phyloP scores from a whole-genome alignment of 2,797 vertebrate species.

The Alcedo quadribrachys region DNA sequence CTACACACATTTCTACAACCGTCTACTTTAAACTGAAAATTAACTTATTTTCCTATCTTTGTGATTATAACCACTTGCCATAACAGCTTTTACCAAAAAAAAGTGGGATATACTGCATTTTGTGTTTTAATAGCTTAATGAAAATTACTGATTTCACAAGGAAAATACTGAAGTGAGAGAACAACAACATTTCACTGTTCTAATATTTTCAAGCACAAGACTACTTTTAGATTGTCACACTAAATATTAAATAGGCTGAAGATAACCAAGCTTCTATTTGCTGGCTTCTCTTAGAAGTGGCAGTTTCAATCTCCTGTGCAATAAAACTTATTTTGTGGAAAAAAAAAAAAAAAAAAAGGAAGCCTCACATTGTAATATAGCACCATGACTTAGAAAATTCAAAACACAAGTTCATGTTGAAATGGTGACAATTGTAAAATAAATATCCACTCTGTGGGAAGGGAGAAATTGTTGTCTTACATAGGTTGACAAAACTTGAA shows the following conservation, averaged over 20 bases:
- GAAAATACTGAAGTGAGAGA: background rate
- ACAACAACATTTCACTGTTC: background rate
- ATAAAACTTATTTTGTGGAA: background rate
- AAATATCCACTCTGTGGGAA: background rate
- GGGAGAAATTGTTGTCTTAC: background rate
- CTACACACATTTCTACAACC: background rate
- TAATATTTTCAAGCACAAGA: background rate
- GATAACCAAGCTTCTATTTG: background rate
- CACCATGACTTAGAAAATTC: accelerated
- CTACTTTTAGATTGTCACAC: background rate
- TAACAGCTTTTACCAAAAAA: background rate
- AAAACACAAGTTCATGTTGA: background rate
- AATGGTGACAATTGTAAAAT: background rate
- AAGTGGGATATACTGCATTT: background rate
- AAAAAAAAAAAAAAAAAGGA: background rate
- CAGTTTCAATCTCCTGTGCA: background rate
- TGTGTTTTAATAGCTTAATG: background rate
- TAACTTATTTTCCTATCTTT: background rate
- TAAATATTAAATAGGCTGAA: background rate
- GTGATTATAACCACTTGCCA: background rate
- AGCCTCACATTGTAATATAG: background rate
- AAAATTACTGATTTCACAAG: background rate
- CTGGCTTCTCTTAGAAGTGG: background rate
- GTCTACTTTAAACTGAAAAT: background rate
- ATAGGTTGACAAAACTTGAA: background rate